Percentiles rank a stretch among this genome's conserved stretches.
Conservation (phyloP, 2,888 invertebrate species). For the Drosophila nr. perissopoda region DNA sequence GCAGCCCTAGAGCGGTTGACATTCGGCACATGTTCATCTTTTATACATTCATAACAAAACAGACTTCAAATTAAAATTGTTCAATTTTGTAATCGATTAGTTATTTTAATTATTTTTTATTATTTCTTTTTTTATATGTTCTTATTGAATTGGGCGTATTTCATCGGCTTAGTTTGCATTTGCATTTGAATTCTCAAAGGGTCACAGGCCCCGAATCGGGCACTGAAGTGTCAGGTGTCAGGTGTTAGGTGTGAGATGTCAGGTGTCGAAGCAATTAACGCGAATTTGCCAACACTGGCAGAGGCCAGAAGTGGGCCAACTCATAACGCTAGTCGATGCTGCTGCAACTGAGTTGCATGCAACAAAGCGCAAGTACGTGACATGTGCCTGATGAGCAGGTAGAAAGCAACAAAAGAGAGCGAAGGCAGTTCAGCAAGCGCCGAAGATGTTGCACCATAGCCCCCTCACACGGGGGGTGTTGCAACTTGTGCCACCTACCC, state of each 20-base stretch:
- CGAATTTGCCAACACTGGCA: constrained; percentile 57
- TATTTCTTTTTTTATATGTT: background rate
- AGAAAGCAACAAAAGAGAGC: constrained; percentile 37
- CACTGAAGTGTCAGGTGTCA: constrained; percentile 58
- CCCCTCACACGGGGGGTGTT: background rate
- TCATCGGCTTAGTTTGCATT: background rate
- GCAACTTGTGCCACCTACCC: background rate
- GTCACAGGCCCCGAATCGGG: constrained; percentile 41
- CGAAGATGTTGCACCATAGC: constrained; percentile 35
- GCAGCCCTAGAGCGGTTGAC: fast-evolving
- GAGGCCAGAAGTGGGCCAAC: constrained; percentile 25
- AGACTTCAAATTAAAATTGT: too few species aligned
- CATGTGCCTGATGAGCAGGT: constrained; percentile 32
- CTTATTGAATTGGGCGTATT: background rate
- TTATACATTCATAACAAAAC: background rate
- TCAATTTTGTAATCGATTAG: background rate
- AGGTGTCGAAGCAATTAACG: constrained; percentile 72
- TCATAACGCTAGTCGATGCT: constrained; percentile 27
- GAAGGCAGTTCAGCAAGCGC: constrained; percentile 56
- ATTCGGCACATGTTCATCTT: background rate
- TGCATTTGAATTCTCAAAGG: constrained; percentile 5
- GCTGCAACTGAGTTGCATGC: constrained; percentile 45
- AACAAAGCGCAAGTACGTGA: constrained; percentile 45
- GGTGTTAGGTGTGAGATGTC: constrained; percentile 57
- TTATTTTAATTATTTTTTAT: background rate